Evolutionary conservation across 2,888 invertebrate genomes (phyloP).

Genomic region (Periphyllus acericola): DNA sequence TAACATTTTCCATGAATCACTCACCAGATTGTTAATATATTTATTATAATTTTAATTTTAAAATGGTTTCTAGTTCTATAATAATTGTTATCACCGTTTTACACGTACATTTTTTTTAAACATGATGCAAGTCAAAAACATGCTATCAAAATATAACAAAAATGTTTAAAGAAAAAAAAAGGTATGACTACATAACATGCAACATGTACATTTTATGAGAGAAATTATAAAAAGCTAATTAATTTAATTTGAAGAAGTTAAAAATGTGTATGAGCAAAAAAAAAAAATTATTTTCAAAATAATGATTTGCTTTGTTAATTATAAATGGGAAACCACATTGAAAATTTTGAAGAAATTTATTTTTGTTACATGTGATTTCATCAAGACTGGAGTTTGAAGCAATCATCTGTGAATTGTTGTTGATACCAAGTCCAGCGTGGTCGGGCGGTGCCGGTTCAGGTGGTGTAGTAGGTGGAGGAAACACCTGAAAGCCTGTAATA

Average conservation of each 20-base stretch:
- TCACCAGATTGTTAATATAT: not conserved
- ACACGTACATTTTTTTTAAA: constrained; percentile 5
- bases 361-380: constrained; percentile 73
- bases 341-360: constrained; percentile 34
- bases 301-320: constrained; percentile 35
- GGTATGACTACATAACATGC: constrained; percentile 35
- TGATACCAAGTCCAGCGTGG: constrained; percentile 70
- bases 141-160: constrained; percentile 26
- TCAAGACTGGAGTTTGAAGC: constrained; percentile 72
- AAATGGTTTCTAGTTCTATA: constrained; percentile 8
- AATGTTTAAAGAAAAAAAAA: constrained; percentile 19
- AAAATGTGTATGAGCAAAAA: constrained; percentile 22
- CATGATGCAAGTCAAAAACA: constrained; percentile 24
- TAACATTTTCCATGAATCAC: not conserved
- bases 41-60: not conserved
- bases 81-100: not conserved
- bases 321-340: constrained; percentile 41
- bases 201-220: constrained; percentile 41
- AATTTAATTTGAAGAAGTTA: constrained; percentile 15
- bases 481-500: constrained; percentile 79
- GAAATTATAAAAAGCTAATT: constrained; percentile 39
- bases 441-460: constrained; percentile 87
- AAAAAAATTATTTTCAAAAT: constrained; percentile 13
- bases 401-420: constrained; percentile 66
- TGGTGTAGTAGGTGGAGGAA: constrained; percentile 84